phyloP scores from a whole-genome alignment of 2,888 invertebrate species.

The Yponomeuta cagnagella region DNA sequence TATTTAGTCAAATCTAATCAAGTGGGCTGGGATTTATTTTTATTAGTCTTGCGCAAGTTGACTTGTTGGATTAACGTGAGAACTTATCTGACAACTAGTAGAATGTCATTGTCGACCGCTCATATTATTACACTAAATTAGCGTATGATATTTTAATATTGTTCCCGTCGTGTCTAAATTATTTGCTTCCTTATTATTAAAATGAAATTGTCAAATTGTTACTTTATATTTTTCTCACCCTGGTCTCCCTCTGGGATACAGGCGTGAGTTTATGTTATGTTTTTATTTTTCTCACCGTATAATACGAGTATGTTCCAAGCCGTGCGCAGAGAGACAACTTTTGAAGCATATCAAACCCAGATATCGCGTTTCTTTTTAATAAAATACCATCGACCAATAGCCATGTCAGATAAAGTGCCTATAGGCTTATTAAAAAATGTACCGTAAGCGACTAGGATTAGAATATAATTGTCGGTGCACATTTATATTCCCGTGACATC shows the following conservation, averaged over 20 bases:
- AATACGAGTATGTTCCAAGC: background rate
- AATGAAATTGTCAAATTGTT: too few relatives aligned
- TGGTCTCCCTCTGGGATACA: too few relatives aligned
- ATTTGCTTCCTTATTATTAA: too few relatives aligned
- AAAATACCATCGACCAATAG: constrained; percentile 6
- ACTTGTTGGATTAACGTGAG: background rate
- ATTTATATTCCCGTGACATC: constrained; percentile 64
- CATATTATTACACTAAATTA: too few relatives aligned
- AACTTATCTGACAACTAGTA: background rate
- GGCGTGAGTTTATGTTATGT: too few relatives aligned
- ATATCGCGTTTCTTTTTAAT: background rate
- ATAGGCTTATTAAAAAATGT: constrained; percentile 30
- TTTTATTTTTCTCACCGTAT: background rate
- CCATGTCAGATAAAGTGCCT: constrained; percentile 15
- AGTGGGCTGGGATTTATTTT: constrained; percentile 4
- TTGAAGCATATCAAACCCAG: background rate
- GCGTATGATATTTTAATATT: too few relatives aligned
- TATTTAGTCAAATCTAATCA: background rate
- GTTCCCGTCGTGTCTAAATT: too few relatives aligned
- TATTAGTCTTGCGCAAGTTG: background rate
- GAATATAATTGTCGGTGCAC: constrained; percentile 57
- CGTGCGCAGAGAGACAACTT: too few relatives aligned
- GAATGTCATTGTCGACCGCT: too few relatives aligned
- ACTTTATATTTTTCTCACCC: too few relatives aligned
- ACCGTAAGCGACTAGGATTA: constrained; percentile 35